Conservation (phyloP, 2,113 vertebrate species). For the Etia nguti region DNA sequence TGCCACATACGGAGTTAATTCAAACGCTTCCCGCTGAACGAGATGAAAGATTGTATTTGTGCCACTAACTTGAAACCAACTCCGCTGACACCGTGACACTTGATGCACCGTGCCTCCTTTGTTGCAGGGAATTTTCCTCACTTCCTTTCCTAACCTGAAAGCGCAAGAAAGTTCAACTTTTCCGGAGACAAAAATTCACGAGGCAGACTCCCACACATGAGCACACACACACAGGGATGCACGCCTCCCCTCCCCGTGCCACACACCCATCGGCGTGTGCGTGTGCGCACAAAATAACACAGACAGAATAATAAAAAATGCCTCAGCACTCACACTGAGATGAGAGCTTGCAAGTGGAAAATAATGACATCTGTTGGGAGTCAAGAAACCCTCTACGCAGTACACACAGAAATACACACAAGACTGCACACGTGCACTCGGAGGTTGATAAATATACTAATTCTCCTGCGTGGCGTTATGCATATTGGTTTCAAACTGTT, state of each 20-base stretch:
- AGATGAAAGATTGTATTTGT: slow-evolving; percentile 55
- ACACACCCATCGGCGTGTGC: neutral
- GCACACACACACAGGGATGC: neutral
- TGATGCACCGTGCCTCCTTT: slow-evolving; percentile 12
- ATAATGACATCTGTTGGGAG: slow-evolving; percentile 64
- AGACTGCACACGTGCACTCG: neutral
- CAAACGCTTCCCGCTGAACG: slow-evolving; percentile 25
- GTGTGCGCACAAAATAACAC: neutral
- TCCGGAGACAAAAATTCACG: neutral
- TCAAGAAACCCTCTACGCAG: slow-evolving; percentile 4
- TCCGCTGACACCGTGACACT: slow-evolving; percentile 16
- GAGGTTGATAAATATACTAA: slow-evolving; percentile 35
- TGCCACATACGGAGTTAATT: slow-evolving; percentile 35
- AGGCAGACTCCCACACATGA: neutral
- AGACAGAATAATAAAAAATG: slow-evolving; percentile 59
- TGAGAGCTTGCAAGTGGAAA: slow-evolving; percentile 42
- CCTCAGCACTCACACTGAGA: slow-evolving; percentile 34
- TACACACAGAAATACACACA: slow-evolving; percentile 25
- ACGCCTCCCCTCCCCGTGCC: neutral
- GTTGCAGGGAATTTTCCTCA: neutral
- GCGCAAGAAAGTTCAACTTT: slow-evolving; percentile 24
- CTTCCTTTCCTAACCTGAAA: neutral
- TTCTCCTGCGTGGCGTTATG: neutral
- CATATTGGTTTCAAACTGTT: slow-evolving; percentile 17
- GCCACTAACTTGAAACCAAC: slow-evolving; percentile 21